Conservation (phyloP, 2,113 vertebrate genomes). For the Crypturellus undulatus region DNA sequence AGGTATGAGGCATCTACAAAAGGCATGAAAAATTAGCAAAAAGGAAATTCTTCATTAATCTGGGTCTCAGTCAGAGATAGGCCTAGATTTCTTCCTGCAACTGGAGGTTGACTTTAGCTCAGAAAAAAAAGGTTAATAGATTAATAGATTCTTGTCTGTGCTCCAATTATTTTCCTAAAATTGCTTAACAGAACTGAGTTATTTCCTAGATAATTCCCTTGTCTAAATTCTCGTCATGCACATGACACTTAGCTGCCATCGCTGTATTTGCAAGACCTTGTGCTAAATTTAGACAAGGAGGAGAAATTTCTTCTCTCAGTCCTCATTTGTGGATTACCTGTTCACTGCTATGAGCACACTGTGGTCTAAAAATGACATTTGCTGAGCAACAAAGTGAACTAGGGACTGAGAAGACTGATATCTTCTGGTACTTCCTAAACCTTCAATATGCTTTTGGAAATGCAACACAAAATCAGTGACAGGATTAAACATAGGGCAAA, state of each 20-base stretch:
- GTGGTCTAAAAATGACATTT: neutral
- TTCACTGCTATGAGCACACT: neutral
- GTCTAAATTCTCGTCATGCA: neutral
- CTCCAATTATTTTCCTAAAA: neutral
- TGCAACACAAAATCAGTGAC: neutral
- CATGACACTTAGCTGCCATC: neutral
- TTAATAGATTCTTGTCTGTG: neutral
- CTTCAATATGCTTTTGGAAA: neutral
- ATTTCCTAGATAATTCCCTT: neutral
- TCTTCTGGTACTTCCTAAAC: neutral
- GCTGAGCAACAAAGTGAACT: neutral
- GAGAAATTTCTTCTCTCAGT: neutral
- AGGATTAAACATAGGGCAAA: neutral
- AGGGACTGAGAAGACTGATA: neutral
- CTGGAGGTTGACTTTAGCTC: neutral
- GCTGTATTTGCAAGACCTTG: neutral
- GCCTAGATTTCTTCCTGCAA: neutral
- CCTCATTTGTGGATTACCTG: neutral
- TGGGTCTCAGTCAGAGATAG: neutral
- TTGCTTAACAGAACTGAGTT: neutral
- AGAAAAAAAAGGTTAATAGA: neutral
- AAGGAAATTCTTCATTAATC: neutral
- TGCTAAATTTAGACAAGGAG: conserved; percentile 17
- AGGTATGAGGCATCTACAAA: neutral
- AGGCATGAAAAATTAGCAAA: neutral